Evolutionary conservation across 2,888 invertebrate genomes (phyloP).

Genomic region (Oscheius sp.): DNA sequence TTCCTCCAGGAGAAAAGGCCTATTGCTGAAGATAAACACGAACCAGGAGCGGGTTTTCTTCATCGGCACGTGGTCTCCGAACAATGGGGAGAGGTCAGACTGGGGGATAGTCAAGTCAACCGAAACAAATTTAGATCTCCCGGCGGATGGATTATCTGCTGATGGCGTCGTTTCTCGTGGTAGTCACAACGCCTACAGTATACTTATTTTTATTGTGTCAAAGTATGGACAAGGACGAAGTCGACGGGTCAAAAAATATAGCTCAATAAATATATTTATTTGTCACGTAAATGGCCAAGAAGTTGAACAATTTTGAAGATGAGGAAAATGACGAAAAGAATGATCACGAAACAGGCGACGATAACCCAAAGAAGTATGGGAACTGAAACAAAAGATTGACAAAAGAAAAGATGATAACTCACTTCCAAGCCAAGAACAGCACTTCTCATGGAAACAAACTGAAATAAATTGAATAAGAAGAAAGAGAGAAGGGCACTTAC

Average conservation of each 20-base stretch:
- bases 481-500: too few relatives aligned
- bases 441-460: background rate
- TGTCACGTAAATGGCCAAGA: background rate
- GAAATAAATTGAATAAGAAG: background rate
- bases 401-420: background rate
- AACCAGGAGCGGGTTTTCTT: slow-evolving; percentile 5
- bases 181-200: slow-evolving; percentile 56
- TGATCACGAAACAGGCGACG: slow-evolving; percentile 3
- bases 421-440: background rate
- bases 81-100: slow-evolving; percentile 55
- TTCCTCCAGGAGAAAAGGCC: slow-evolving; percentile 31
- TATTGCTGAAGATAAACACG: slow-evolving; percentile 35
- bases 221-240: slow-evolving; percentile 21
- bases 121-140: slow-evolving; percentile 42
- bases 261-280: slow-evolving; percentile 19
- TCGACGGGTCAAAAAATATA: background rate
- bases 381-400: background rate
- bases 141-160: slow-evolving; percentile 59
- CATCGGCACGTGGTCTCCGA: slow-evolving; percentile 38
- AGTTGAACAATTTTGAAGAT: slow-evolving; percentile 16
- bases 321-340: slow-evolving; percentile 5
- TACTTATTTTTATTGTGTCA: slow-evolving; percentile 53
- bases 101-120: background rate
- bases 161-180: slow-evolving; percentile 49
- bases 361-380: background rate